These are phyloP conservation scores for Oligia strigilis DNA, from an alignment of 2,888 invertebrate genomes.

Conservation along the genomic window DNA sequence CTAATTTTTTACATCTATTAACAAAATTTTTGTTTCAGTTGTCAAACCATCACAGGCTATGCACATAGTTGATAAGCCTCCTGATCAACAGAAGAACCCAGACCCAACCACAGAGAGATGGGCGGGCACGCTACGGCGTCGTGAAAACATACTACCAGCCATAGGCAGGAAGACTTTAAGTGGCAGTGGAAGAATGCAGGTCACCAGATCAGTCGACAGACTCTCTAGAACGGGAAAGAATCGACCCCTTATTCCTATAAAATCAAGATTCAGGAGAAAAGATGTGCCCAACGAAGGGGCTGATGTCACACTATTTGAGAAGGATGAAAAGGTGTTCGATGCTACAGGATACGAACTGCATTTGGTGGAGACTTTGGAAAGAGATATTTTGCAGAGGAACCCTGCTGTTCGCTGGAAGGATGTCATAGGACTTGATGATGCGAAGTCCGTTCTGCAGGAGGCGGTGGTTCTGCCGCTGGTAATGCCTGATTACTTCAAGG, in stretches of 20 bases:
- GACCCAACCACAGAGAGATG: slow-evolving; percentile 91
- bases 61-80: slow-evolving; percentile 75
- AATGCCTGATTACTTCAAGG: slow-evolving; percentile 97
- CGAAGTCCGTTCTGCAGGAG: slow-evolving; percentile 95
- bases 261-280: slow-evolving; percentile 79
- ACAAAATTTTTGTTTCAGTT: slow-evolving; percentile 75
- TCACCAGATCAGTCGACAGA: slow-evolving; percentile 86
- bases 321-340: slow-evolving; percentile 91
- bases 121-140: slow-evolving; percentile 92
- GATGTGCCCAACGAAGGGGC: slow-evolving; percentile 81
- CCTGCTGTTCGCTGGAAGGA: slow-evolving; percentile 96
- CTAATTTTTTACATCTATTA: neutral
- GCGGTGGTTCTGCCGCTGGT: slow-evolving; percentile 96
- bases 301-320: slow-evolving; percentile 82
- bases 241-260: slow-evolving; percentile 82
- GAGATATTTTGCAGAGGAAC: slow-evolving; percentile 95
- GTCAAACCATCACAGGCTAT: slow-evolving; percentile 83
- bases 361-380: slow-evolving; percentile 95
- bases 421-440: slow-evolving; percentile 94
- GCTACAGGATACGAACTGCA: slow-evolving; percentile 93
- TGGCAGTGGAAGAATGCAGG: slow-evolving; percentile 81
- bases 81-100: slow-evolving; percentile 79
- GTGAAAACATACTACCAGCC: slow-evolving; percentile 92
- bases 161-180: slow-evolving; percentile 88
- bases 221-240: slow-evolving; percentile 73